Base-by-base conservation (phyloP, 2,797 vertebrate species). In the Tenualosa ilisha region DNA sequence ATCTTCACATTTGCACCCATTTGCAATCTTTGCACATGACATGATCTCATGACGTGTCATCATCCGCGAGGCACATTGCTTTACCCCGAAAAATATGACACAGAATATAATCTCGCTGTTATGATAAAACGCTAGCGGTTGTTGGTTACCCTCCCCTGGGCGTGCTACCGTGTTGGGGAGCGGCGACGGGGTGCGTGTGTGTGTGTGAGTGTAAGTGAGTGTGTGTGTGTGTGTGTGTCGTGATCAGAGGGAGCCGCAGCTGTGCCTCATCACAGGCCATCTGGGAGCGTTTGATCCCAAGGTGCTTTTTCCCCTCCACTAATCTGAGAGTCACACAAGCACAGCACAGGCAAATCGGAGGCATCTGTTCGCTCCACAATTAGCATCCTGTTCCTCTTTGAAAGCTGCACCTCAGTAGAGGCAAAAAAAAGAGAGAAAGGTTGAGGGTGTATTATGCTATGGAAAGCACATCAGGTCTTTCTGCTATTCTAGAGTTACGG, bases 241-340 rank as follows among this genome's bases (percentile, higher is more conserved):
- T 91, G 91, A 91, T 90, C 88, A 87, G 85, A 75, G 86, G 81
- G 68, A 92, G 91, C 88, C 89, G 91, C 95, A 96, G 93, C 95
- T 95, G 95, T 92, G 88, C 91, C 92, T 93, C 91, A 93, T 96
- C 95, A 95, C 1, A 88, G 89, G 89, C 94, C 94, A 95, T 95
- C 93, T 95, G 95, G 94, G 93, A 95, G 90, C 92, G 87, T 93
- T 95, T 95, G 94, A 95, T 95, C 94, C 91, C 89, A 91, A 94
- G 92, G 93, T 93, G 91, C 91, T 92, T 93, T 93, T 93, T 94
- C 93, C 91, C 91, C 81, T 82, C 54, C 88, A 90, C 90, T 93
- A 93, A 93, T 94, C 93, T 94, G 90, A 88, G 89, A 85, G 89
- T 91, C 85, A 89, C 87, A 97, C 95, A 43, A 96, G 96, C 0